Evolutionary conservation across 2,888 invertebrate genomes (phyloP), one percentile per base, ranked within the genome.

Genomic region (Octodonta nipae): DNA sequence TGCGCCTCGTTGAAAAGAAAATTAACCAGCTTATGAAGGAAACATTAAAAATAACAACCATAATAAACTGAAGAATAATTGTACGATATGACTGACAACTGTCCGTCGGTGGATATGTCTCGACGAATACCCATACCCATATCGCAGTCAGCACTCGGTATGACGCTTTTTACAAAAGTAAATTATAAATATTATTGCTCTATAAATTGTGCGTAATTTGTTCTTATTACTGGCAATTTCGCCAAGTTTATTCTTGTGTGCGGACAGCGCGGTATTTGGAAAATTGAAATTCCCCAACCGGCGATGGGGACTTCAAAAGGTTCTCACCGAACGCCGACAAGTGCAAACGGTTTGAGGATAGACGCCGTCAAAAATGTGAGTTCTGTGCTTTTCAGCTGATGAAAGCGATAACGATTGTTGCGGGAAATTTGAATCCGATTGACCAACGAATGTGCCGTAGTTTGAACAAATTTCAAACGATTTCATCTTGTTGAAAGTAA

Each of bases 131-230:
- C n/a, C 11, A 22, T 34, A 30, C 32, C 30, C 36, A 37, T 35
- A 38, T 37, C 33, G 26, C 11, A 28, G 24, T 22, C 22, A 4
- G 11, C 22, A 10, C 10, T 22, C 22, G 22, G 22, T 22, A 3
- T 11, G 22, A 8, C n/a, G 28, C 20, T 32, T 43, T 41, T 41
- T 36, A 36, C 37, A 30, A 32, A 30, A 37, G 42, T 36, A 45
- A 54, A 49, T 52, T 55, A 55, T 54, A 56, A 56, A 57, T 55
- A 57, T 56, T 52, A 54, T 55, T 50, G 51, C 46, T 47, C 51
- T 51, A 56, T 56, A 57, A 57, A 58, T 54, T 52, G 51, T 50
- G 38, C 40, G 49, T 56, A 56, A 58, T 56, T 55, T 52, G 52
- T 55, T 53, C 52, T 55, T 55, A 56, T 56, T 56, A 49, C 50